Base-by-base conservation (phyloP, 2,113 vertebrate species). In the Thamnaconus septentrionalis region DNA sequence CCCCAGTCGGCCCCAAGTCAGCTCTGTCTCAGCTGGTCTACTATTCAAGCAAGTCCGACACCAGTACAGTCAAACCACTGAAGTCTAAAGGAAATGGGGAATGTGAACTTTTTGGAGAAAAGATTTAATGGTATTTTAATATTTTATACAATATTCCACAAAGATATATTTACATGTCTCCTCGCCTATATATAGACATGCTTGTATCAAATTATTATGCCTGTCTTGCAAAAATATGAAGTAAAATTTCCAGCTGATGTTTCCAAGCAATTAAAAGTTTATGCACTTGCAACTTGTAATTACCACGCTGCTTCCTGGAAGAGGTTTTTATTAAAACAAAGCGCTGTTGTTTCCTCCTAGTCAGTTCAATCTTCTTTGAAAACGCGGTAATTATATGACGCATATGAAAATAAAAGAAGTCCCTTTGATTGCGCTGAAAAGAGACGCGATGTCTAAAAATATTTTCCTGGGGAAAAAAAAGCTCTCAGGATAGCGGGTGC, bases 1-100 rank as follows among this genome's bases (percentile, higher is more conserved):
- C 62, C 74, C 64, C 43, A 80, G 69, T 71, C 78, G 60, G 83
- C 76, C 45, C 54, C 44, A 57, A 81, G 71, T 73, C 62, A 46
- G 53, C 69, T 71, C 56, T 50, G 56, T 61, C 66, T 62, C 47
- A 58, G 64, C 46, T 4, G 53, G 51, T 47, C 58, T 12, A 12
- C 60, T 65, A 66, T 62, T 69, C 10, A 49, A 50, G 60, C 54
- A 69, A 56, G 44, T 66, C 46, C 54, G 49, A 53, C 0, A 9
- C 10, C 46, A 66, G n/a, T 44, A 11, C 18, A 51, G n/a, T 64
- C 41, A 11, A 31, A 31, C 18, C 18, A 31, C 18, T 31, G 18
- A 31, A 31, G 18, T 31, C 18, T 31, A 31, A 31, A 31, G 18
- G 18, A 31, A 31, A 31, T 31, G 18, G 18, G 18, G 18, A 31